Evolutionary conservation across 2,888 invertebrate genomes (phyloP).

Genomic region (Yponomeuta plumbellus): DNA sequence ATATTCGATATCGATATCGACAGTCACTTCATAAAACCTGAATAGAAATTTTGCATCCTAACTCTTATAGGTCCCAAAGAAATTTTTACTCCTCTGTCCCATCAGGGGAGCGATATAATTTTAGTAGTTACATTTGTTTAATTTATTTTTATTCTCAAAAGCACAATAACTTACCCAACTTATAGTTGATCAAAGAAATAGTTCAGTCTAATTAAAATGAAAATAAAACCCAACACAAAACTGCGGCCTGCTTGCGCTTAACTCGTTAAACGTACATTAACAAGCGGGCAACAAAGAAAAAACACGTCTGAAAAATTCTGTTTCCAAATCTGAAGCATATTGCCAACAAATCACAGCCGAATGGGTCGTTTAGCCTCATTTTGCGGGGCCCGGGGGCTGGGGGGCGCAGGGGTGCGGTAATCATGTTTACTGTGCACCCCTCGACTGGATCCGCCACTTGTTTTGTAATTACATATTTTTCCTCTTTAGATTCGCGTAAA

Average conservation of each 20-base stretch:
- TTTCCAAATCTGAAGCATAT: slow-evolving; percentile 72
- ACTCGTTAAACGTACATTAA: slow-evolving; percentile 8
- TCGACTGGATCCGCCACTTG: slow-evolving; percentile 46
- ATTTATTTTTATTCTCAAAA: background rate
- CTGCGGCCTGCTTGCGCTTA: background rate
- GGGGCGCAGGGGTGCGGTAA: slow-evolving; percentile 47
- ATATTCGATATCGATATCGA: no score
- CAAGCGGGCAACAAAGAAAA: slow-evolving; percentile 13
- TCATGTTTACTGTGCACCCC: slow-evolving; percentile 64
- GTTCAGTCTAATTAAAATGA: background rate
- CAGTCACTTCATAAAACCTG: no score
- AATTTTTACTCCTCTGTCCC: no score
- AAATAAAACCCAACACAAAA: slow-evolving; percentile 6
- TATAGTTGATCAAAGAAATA: background rate
- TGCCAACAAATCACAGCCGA: slow-evolving; percentile 74
- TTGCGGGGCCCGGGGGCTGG: slow-evolving; percentile 51
- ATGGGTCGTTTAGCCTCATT: slow-evolving; percentile 75
- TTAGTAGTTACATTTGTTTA: no score
- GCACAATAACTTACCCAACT: background rate
- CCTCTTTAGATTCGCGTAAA: background rate
- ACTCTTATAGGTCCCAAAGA: no score
- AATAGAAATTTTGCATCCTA: no score
- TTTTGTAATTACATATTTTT: slow-evolving; percentile 34
- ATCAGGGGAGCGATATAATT: no score
- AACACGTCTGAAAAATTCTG: slow-evolving; percentile 48